Evolutionary conservation across 92 coral and sea anemone species (phyloP).

Genomic region (Heliopora coerulea): DNA sequence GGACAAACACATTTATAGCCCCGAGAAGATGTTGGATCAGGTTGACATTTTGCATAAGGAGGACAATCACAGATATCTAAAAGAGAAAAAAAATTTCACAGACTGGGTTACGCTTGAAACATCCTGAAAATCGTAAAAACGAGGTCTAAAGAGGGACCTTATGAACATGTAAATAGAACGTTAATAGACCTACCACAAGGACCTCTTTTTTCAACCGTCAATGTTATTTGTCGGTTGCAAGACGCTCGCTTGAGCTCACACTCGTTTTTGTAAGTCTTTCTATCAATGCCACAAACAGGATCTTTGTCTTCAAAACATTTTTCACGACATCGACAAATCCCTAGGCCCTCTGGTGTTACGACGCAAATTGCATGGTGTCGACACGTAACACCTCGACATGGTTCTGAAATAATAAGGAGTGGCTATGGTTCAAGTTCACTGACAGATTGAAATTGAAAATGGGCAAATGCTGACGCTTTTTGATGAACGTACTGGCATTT

Average conservation of each 20-base stretch:
- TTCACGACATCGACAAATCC: slow-evolving; percentile 78
- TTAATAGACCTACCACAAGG: not conserved
- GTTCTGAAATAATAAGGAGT: slow-evolving; percentile 2
- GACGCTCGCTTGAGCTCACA: slow-evolving; percentile 60
- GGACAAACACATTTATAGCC: slow-evolving; percentile 39
- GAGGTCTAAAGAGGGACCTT: too few relatives aligned
- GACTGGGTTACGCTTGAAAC: too few relatives aligned
- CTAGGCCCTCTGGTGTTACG: slow-evolving; percentile 50
- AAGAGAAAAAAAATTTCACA: not conserved
- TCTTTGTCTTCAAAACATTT: slow-evolving; percentile 48
- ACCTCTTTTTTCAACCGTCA: slow-evolving; percentile 9
- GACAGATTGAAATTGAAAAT: too few relatives aligned
- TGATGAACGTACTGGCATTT: too few relatives aligned
- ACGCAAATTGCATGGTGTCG: slow-evolving; percentile 61
- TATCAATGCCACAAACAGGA: slow-evolving; percentile 80
- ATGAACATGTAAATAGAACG: not conserved
- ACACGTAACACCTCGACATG: slow-evolving; percentile 30
- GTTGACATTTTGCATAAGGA: slow-evolving; percentile 34
- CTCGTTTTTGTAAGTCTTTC: slow-evolving; percentile 47
- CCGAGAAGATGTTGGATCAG: slow-evolving; percentile 4
- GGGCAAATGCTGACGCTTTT: too few relatives aligned
- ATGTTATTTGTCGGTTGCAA: slow-evolving; percentile 47
- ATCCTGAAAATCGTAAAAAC: too few relatives aligned
- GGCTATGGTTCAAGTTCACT: too few relatives aligned
- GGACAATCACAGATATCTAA: slow-evolving; percentile 27